phyloP scores from a whole-genome alignment of 1,140 invertebrate species.

The Zaprionus lachaisei region DNA sequence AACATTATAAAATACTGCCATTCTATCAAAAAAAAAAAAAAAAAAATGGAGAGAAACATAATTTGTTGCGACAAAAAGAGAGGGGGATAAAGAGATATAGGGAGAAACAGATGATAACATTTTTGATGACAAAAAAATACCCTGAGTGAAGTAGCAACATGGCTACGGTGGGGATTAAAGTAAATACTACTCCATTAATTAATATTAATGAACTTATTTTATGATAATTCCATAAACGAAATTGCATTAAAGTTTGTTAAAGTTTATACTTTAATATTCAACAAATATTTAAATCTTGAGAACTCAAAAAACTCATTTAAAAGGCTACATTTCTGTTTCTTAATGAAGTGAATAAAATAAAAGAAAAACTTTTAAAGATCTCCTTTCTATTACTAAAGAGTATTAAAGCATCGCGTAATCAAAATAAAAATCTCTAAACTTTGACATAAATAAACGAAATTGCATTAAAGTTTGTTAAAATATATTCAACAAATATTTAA shows the following conservation, averaged over 20 bases:
- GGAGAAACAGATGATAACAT: not conserved
- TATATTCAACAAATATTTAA: no score
- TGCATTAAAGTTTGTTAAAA: no score
- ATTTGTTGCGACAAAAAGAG: not conserved
- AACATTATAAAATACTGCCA: not conserved
- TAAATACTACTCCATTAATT: not conserved
- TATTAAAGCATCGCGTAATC: not conserved
- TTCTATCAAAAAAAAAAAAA: not conserved
- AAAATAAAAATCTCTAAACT: conserved; percentile 2
- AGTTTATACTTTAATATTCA: no score
- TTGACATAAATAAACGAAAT: not conserved
- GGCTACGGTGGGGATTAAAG: not conserved
- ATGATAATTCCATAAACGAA: not conserved
- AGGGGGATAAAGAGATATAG: not conserved
- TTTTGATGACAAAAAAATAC: not conserved
- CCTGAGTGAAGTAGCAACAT: not conserved
- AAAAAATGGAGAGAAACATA: not conserved
- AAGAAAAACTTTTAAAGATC: no score
- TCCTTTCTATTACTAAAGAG: no score
- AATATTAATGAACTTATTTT: not conserved
- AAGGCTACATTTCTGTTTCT: no score
- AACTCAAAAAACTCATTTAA: no score
- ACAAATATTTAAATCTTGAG: no score
- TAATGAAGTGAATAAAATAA: no score
- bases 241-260: no score